Percentiles rank a stretch among this genome's conserved stretches.
Evolutionary conservation across 1,140 invertebrate genomes (phyloP).

Genomic region (Drosophila tani): DNA sequence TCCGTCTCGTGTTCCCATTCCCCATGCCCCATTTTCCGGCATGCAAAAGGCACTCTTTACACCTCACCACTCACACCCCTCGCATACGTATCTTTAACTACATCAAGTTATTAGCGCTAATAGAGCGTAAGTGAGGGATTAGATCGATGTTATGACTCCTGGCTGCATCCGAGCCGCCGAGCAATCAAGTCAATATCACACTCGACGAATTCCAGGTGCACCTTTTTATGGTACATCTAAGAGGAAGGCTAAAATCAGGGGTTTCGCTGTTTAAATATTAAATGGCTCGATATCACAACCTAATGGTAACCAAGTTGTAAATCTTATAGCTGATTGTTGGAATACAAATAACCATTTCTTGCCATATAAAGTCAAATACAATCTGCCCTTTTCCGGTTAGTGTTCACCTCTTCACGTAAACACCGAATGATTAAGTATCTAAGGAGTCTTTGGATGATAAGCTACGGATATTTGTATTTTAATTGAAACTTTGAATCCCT

Average conservation of each 20-base stretch:
- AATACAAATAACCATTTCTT: no score
- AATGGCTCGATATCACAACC: neutral
- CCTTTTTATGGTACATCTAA: neutral
- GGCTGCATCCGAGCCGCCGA: conserved; percentile 20
- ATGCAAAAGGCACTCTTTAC: conserved; percentile 18
- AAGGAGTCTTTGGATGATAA: no score
- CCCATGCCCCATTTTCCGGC: neutral
- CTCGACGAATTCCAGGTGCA: neutral
- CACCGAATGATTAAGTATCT: no score
- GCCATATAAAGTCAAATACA: no score
- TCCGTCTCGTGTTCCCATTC: neutral
- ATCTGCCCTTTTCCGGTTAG: no score
- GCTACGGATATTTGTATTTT: no score
- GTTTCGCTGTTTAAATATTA: no score
- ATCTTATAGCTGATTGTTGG: no score
- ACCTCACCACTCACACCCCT: neutral
- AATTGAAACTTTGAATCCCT: no score
- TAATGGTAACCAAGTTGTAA: no score
- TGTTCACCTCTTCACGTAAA: no score
- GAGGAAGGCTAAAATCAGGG: neutral
- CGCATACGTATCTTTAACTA: conserved; percentile 52
- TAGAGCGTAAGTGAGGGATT: conserved; percentile 68
- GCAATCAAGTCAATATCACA: conserved; percentile 33
- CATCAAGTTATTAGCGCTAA: conserved; percentile 72
- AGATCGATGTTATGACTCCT: conserved; percentile 68